These are phyloP conservation scores for Bombylius discolor DNA, from an alignment of 2,888 invertebrate species.

Conservation along the genomic window DNA sequence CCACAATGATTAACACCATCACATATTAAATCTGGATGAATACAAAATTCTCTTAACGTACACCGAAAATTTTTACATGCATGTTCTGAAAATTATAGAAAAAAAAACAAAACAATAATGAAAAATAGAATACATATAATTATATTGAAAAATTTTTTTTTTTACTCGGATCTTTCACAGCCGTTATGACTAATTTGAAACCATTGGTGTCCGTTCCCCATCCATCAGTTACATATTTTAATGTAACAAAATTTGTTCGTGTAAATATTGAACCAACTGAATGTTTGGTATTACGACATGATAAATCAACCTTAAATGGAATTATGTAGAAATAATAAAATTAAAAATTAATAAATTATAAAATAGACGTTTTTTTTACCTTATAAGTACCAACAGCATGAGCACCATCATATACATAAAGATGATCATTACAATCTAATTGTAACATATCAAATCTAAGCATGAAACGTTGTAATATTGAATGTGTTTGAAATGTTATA, in stretches of 20 bases:
- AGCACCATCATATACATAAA: slow-evolving; percentile 84
- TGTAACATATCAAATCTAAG: slow-evolving; percentile 82
- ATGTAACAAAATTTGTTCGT: slow-evolving; percentile 83
- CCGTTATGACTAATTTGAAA: slow-evolving; percentile 85
- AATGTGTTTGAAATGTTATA: slow-evolving; percentile 89
- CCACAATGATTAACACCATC: slow-evolving; percentile 90
- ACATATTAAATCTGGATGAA: slow-evolving; percentile 79
- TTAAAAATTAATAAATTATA: not conserved
- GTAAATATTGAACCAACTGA: slow-evolving; percentile 80
- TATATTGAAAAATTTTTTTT: not conserved
- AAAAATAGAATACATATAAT: slow-evolving; percentile 19
- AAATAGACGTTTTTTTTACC: slow-evolving; percentile 41
- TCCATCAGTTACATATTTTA: slow-evolving; percentile 84
- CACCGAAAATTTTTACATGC: slow-evolving; percentile 83
- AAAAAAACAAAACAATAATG: slow-evolving; percentile 16
- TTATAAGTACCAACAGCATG: slow-evolving; percentile 78
- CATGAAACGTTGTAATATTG: slow-evolving; percentile 88
- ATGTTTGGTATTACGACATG: slow-evolving; percentile 82
- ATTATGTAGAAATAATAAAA: slow-evolving; percentile 18
- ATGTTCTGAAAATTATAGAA: slow-evolving; percentile 49
- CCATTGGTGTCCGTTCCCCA: slow-evolving; percentile 89
- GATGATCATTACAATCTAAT: slow-evolving; percentile 87
- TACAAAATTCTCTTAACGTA: slow-evolving; percentile 78
- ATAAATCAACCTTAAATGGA: slow-evolving; percentile 67
- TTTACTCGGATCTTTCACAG: slow-evolving; percentile 88